phyloP scores from a whole-genome alignment of 2,113 vertebrate genomes.

The Lophotis ruficrista region DNA sequence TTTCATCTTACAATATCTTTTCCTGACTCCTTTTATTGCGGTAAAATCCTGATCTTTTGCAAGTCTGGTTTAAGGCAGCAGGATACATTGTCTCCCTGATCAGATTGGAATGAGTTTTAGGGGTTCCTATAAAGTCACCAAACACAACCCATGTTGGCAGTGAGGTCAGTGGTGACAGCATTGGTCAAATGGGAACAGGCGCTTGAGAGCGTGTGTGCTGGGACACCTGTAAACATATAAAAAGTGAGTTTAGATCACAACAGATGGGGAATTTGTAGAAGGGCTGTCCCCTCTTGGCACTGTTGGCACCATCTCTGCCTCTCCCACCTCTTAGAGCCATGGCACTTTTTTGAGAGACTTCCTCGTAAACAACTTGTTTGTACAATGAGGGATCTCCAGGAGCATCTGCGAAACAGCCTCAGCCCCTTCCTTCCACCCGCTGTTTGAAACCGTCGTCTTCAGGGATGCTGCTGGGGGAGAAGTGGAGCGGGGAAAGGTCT shows the following conservation, averaged over 20 bases:
- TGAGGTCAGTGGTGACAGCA: not conserved
- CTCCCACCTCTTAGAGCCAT: not conserved
- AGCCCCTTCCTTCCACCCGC: not conserved
- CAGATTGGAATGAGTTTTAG: not conserved
- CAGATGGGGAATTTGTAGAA: not conserved
- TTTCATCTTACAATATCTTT: not conserved
- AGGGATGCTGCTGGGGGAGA: not conserved
- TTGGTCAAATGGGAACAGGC: not conserved
- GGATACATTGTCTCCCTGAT: not conserved
- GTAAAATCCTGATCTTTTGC: fast-evolving
- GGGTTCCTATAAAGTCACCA: not conserved
- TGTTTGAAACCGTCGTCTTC: fast-evolving
- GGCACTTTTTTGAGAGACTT: not conserved
- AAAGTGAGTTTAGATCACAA: not conserved
- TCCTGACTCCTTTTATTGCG: not conserved
- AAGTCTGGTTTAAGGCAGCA: not conserved
- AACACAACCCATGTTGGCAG: fast-evolving
- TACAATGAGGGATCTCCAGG: not conserved
- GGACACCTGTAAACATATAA: not conserved
- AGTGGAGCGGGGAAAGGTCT: not conserved
- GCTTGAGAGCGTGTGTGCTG: not conserved
- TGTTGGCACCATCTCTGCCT: not conserved
- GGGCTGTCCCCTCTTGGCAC: fast-evolving
- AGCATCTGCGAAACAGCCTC: not conserved
- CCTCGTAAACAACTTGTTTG: not conserved